Percentiles rank a stretch among this genome's conserved stretches.
Evolutionary conservation across 2,797 vertebrate genomes (phyloP).

Genomic region (Podargus strigoides): DNA sequence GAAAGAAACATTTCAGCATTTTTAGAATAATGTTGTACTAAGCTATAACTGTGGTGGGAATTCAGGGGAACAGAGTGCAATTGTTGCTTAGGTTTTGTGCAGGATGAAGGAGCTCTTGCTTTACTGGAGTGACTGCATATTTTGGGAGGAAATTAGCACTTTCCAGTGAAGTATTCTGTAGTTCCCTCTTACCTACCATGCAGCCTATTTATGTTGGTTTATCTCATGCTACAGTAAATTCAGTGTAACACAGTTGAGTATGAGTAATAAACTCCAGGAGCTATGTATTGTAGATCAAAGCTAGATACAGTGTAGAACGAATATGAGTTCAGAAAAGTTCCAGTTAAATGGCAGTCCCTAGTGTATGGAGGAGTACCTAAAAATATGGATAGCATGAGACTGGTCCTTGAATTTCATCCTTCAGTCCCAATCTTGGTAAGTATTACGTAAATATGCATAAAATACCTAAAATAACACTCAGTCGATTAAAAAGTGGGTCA

Average conservation of each 20-base stretch:
- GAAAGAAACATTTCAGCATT: neutral
- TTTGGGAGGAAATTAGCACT: neutral
- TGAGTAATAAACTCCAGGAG: neutral
- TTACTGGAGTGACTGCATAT: neutral
- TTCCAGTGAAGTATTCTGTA: neutral
- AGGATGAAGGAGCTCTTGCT: neutral
- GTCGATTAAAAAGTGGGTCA: constrained; percentile 49
- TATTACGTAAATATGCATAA: constrained; percentile 48
- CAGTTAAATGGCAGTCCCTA: neutral
- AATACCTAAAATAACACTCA: constrained; percentile 53
- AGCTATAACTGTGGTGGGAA: neutral
- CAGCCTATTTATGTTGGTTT: constrained; percentile 11
- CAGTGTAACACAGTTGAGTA: neutral
- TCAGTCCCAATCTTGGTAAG: neutral
- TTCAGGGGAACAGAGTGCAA: neutral
- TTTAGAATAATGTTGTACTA: neutral
- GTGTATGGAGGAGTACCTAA: neutral
- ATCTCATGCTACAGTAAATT: neutral
- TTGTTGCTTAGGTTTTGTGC: neutral
- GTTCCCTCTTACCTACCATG: neutral
- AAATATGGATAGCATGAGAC: neutral
- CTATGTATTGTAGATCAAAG: neutral
- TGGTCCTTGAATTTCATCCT: constrained; percentile 43
- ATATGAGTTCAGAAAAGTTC: neutral
- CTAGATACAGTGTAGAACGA: neutral